A percentile compares a stretch with the other conserved stretches of the same genome.
Conservation (phyloP, 92 coral and sea anemone species). For the Diadumene lineata region DNA sequence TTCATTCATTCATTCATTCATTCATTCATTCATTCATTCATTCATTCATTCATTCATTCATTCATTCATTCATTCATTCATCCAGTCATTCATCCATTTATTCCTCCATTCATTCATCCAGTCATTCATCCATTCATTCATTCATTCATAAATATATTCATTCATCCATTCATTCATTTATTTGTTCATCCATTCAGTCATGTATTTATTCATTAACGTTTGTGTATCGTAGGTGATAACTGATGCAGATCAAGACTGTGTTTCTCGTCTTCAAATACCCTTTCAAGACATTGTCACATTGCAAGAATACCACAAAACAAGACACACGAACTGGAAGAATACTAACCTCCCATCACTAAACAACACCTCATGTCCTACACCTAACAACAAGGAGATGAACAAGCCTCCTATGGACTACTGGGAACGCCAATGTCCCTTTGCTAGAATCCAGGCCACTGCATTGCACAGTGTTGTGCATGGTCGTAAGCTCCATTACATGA, state of each 20-base stretch:
- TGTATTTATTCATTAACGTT: not conserved
- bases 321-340: slow-evolving; percentile 17
- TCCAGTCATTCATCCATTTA: not conserved
- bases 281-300: slow-evolving; percentile 42
- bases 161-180: not conserved
- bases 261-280: slow-evolving; percentile 53
- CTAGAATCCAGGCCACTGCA: slow-evolving; percentile 35
- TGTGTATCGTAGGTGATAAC: not conserved
- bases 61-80: not conserved
- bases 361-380: slow-evolving; percentile 8
- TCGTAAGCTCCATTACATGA: slow-evolving; percentile 27
- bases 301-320: slow-evolving; percentile 32
- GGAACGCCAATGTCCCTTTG: slow-evolving; percentile 62
- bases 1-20: not conserved
- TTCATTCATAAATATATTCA: not conserved
- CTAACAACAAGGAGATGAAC: not conserved
- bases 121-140: not conserved
- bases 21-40: not conserved
- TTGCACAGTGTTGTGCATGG: not conserved
- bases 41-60: slow-evolving; percentile 1
- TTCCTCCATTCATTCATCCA: not conserved
- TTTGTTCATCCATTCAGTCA: not conserved
- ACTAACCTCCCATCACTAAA: slow-evolving; percentile 7
- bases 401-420: slow-evolving; percentile 20
- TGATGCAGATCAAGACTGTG: slow-evolving; percentile 23